phyloP scores from a whole-genome alignment of 1,140 invertebrate species.

The Hylyphantes graminicola region DNA sequence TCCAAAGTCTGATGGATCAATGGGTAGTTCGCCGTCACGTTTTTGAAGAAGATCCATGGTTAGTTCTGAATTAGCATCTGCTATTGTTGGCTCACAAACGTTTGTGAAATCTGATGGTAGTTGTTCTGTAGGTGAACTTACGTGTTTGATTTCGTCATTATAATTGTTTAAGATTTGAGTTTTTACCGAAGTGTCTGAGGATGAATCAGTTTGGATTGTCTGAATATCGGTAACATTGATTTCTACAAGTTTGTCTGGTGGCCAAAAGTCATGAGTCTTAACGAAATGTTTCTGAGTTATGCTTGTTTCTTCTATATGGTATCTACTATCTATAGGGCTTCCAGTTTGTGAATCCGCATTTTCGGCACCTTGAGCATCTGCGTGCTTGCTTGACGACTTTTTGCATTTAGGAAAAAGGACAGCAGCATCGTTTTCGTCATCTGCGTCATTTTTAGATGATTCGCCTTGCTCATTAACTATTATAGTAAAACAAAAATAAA shows the following conservation, averaged over 20 bases:
- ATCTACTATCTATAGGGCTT: too few relatives aligned
- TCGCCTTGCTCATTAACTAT: slow-evolving; percentile 2
- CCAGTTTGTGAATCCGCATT: too few relatives aligned
- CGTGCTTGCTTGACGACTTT: neutral
- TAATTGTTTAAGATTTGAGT: too few relatives aligned
- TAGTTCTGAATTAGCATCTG: too few relatives aligned
- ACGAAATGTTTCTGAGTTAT: neutral
- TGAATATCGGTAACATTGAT: neutral
- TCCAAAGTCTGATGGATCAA: slow-evolving; percentile 28
- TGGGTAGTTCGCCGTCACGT: neutral
- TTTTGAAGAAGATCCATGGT: neutral
- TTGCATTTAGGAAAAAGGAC: slow-evolving; percentile 40
- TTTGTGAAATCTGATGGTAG: too few relatives aligned
- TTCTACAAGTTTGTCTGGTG: slow-evolving; percentile 1
- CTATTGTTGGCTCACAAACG: too few relatives aligned
- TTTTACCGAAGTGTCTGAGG: too few relatives aligned
- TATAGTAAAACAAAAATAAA: slow-evolving; percentile 27
- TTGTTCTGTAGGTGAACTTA: too few relatives aligned
- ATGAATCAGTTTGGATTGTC: too few relatives aligned
- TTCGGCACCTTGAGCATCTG: too few relatives aligned
- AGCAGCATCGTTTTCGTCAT: neutral
- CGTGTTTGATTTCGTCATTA: too few relatives aligned
- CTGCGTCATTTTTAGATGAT: neutral
- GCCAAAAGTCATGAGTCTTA: slow-evolving; percentile 32
- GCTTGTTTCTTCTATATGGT: too few relatives aligned